Evolutionary conservation across 2,888 invertebrate species (phyloP), one percentile per base, ranked within the genome.

Genomic region (Apocheima hispidaria): DNA sequence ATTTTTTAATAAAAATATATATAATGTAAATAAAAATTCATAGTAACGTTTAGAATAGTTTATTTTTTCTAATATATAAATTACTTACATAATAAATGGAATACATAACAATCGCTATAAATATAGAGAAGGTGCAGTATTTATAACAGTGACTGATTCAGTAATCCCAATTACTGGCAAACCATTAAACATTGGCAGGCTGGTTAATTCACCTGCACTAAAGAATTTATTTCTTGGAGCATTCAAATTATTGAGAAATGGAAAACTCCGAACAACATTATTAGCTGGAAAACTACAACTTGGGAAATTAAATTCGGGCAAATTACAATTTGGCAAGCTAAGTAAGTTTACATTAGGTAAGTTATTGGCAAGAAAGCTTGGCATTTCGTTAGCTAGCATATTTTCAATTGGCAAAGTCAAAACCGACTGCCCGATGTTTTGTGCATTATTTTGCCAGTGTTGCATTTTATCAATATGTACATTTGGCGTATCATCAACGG

Each of bases 81-180:
- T 18, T 53, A 46, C 16, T 20, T 46, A 35, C 26, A 44, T n/a
- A 9, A 6, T 9, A 16, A 40, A 9, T 26, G 33, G 20, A 41
- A 44, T 44, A 44, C 26, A 44, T 44, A 14, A 50, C 16, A 50
- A 50, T 35, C 4, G 7, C 6, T 56, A 61, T 7, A 61, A 35
- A 43, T 43, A 50, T 23, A 53, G 21, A 10, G 41, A 43, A 54
- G 49, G 69, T 0, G 67, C 66, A 14, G 68, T 65, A 51, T 77
- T 73, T 9, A 84, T 52, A 7, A 77, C 63, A 0, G 77, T 72
- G 0, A 81, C 72, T 2, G 78, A 74, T 60, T 84, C 84, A 0
- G 79, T 74, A n/a, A 81, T 69, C 18, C 78, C 74, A 56, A 78
- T 74, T 6, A 82, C 71, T 69, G 83, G 83, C 63, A 82, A 63